phyloP scores from a whole-genome alignment of 2,113 vertebrate species.

The Xiphophorus hellerii region DNA sequence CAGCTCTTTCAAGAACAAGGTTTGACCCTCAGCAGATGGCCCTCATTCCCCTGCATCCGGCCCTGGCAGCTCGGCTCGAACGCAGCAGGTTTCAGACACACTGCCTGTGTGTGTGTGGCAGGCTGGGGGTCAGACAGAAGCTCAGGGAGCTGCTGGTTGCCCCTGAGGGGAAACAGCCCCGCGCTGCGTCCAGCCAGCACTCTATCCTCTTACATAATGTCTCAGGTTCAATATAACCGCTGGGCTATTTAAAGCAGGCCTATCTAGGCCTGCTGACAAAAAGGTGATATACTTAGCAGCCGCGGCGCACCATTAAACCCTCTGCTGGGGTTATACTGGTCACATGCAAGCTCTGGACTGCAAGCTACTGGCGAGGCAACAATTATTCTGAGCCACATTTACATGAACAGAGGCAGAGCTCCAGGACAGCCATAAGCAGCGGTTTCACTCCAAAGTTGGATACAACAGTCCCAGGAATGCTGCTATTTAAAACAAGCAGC shows the following conservation, averaged over 20 bases:
- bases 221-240: constrained; percentile 79
- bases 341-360: constrained; percentile 74
- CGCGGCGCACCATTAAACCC: constrained; percentile 79
- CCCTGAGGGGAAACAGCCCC: constrained; percentile 56
- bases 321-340: constrained; percentile 77
- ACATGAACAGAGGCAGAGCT: constrained; percentile 39
- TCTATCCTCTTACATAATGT: constrained; percentile 84
- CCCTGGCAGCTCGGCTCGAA: constrained; percentile 40
- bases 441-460: neutral
- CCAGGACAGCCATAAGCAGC: neutral
- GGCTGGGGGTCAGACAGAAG: constrained; percentile 42
- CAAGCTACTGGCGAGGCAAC: constrained; percentile 71
- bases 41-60: constrained; percentile 50
- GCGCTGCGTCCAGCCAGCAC: constrained; percentile 61
- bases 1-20: constrained; percentile 76
- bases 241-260: constrained; percentile 77
- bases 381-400: constrained; percentile 81
- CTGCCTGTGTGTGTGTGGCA: constrained; percentile 35
- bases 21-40: constrained; percentile 64
- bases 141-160: constrained; percentile 58
- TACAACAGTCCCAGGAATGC: neutral
- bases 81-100: constrained; percentile 28
- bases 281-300: constrained; percentile 83
- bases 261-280: constrained; percentile 81
- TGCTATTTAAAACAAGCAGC: neutral